Conservation (phyloP, 2,113 vertebrate species). For the Scytalopus superciliaris region DNA sequence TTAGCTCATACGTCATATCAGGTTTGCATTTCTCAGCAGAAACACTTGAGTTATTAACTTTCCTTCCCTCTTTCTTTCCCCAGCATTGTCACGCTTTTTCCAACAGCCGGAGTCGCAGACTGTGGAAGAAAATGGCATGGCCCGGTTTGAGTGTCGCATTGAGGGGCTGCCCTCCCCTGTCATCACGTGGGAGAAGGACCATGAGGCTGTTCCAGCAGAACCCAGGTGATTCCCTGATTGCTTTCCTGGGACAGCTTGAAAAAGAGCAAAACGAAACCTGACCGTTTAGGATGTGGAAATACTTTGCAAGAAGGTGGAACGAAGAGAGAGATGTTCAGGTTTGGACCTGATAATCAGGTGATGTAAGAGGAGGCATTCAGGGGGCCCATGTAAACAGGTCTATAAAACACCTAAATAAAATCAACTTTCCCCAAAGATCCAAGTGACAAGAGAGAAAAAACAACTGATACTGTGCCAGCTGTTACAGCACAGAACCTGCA, state of each 20-base stretch:
- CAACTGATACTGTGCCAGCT: background rate
- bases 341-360: background rate
- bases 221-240: constrained; percentile 76
- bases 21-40: background rate
- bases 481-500: background rate
- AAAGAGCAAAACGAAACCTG: background rate
- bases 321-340: background rate
- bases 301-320: background rate
- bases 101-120: constrained; percentile 84
- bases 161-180: constrained; percentile 87
- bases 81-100: constrained; percentile 85
- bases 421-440: background rate
- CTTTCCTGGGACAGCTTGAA: background rate
- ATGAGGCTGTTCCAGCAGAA: constrained; percentile 73
- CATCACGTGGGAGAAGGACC: constrained; percentile 93
- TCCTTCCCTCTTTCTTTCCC: background rate
- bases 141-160: constrained; percentile 88
- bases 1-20: background rate
- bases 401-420: background rate
- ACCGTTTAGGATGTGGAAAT: background rate
- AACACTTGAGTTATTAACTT: background rate
- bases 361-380: background rate
- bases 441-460: background rate
- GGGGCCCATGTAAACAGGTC: background rate
- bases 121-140: constrained; percentile 82